These are phyloP conservation scores for Python bivittatus DNA, from an alignment of 2,113 vertebrate species.

Conservation along the genomic window DNA sequence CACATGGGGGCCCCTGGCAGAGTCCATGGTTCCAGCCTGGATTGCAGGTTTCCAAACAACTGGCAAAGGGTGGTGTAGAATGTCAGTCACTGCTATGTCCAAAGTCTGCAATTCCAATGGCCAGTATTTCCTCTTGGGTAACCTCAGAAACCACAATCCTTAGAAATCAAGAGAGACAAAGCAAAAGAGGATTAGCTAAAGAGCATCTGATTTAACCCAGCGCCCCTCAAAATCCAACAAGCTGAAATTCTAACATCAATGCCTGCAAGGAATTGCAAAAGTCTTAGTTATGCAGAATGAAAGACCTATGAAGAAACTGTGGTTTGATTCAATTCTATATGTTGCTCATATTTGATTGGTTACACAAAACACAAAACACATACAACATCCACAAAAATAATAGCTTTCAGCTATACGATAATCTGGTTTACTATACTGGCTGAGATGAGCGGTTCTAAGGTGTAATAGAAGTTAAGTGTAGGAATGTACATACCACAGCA, in stretches of 20 bases:
- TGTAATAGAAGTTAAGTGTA: background rate
- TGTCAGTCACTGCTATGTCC: background rate
- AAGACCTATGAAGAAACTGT: background rate
- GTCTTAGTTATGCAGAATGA: background rate
- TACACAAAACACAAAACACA: background rate
- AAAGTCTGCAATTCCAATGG: constrained; percentile 16
- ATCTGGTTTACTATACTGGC: background rate
- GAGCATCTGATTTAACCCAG: background rate
- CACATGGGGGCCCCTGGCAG: constrained; percentile 51
- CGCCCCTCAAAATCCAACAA: background rate
- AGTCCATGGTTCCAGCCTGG: constrained; percentile 66
- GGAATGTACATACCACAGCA: background rate
- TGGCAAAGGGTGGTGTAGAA: constrained; percentile 54
- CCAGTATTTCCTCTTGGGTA: constrained; percentile 28
- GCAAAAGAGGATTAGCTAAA: constrained; percentile 53
- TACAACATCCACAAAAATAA: background rate
- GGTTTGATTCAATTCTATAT: background rate
- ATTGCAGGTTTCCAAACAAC: constrained; percentile 50
- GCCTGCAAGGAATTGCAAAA: background rate
- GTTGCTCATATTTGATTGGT: background rate
- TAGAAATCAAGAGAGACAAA: constrained; percentile 60
- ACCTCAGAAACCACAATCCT: constrained; percentile 63
- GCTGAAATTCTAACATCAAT: background rate
- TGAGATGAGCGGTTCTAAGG: background rate
- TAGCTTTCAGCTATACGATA: background rate